Conservation (phyloP, 2,888 invertebrate genomes). For the Trissolcus brochymenae region DNA sequence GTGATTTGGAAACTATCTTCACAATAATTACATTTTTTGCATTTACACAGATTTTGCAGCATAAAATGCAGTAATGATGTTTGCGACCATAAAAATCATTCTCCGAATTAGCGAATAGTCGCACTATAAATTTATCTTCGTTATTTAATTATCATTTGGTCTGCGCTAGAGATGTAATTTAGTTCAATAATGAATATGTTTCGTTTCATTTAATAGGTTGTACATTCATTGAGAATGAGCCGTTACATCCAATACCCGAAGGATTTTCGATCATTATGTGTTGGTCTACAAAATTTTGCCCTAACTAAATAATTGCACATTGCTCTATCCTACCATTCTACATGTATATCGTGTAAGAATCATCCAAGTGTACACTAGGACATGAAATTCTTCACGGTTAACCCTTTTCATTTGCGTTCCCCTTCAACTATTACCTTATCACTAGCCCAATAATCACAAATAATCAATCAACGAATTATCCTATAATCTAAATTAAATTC, state of each 20-base stretch:
- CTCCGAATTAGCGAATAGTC: no score
- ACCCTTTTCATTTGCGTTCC: conserved; percentile 2
- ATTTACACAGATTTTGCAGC: no score
- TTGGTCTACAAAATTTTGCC: conserved; percentile 30
- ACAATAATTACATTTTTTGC: no score
- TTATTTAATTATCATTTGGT: conserved; percentile 21
- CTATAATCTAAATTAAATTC: conserved; percentile 10
- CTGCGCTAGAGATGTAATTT: not conserved
- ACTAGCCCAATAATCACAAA: conserved; percentile 1
- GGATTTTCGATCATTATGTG: conserved; percentile 27
- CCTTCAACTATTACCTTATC: conserved; percentile 9
- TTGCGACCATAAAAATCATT: no score
- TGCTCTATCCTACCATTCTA: conserved; percentile 19
- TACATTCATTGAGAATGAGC: conserved; percentile 23
- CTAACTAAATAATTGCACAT: conserved; percentile 19
- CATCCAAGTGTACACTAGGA: conserved; percentile 21
- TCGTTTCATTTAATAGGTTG: conserved; percentile 11
- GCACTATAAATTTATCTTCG: no score
- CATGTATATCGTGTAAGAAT: conserved; percentile 29
- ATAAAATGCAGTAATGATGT: no score
- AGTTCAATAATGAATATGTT: conserved; percentile 25
- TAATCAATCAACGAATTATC: conserved; percentile 32
- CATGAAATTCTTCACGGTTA: conserved; percentile 32
- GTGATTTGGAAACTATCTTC: no score
- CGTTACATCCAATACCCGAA: conserved; percentile 22